phyloP scores from a whole-genome alignment of 64 coral and sea anemone species.

The Hydrozoanthus tunicans region DNA sequence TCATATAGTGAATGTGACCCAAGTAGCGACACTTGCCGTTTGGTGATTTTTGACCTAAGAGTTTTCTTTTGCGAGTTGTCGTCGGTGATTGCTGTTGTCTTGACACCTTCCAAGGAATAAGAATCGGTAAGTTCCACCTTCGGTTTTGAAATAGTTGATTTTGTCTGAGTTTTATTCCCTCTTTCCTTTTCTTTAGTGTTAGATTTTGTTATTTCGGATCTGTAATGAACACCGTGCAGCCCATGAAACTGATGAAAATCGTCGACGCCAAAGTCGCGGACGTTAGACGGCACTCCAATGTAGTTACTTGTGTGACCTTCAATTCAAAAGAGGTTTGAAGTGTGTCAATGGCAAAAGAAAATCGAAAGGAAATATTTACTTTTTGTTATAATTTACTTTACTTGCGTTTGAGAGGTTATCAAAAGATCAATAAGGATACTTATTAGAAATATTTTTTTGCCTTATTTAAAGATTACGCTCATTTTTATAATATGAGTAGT shows the following conservation, averaged over 20 bases:
- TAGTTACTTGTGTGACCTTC: constrained; percentile 70
- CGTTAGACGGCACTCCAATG: constrained; percentile 78
- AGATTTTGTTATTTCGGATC: constrained; percentile 72
- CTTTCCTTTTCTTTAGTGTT: neutral
- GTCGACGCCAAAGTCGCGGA: constrained; percentile 58
- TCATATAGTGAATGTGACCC: constrained; percentile 81
- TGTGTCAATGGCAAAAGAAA: neutral
- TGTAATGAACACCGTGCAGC: constrained; percentile 23
- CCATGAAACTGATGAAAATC: constrained; percentile 32
- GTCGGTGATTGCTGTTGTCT: constrained; percentile 67
- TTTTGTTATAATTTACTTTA: neutral
- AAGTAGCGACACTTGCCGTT: constrained; percentile 68
- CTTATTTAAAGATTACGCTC: too few species aligned
- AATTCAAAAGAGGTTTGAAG: neutral
- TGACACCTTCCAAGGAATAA: constrained; percentile 52
- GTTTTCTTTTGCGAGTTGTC: constrained; percentile 73
- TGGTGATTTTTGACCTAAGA: constrained; percentile 59
- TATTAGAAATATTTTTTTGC: too few species aligned
- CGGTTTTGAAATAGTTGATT: constrained; percentile 76
- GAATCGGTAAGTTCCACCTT: constrained; percentile 43
- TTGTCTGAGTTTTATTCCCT: constrained; percentile 8
- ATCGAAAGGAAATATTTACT: neutral
- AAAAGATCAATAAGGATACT: too few species aligned
- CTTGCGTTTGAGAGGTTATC: too few species aligned
- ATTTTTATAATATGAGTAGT: too few species aligned